phyloP scores from a whole-genome alignment of 2,113 vertebrate genomes.

The Diadophis punctatus region DNA sequence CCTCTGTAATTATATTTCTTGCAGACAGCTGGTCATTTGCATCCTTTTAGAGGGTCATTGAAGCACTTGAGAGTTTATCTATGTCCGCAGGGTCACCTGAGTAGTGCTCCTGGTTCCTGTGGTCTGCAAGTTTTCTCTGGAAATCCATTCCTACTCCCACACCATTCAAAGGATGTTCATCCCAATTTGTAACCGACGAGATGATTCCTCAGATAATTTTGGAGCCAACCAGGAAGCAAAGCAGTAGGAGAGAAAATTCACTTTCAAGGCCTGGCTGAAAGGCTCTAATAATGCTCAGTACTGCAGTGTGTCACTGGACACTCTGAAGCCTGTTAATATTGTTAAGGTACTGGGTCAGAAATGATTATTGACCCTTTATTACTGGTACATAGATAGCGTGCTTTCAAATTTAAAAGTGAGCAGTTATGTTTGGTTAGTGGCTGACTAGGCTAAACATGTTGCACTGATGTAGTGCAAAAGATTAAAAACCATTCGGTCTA shows the following conservation, averaged over 20 bases:
- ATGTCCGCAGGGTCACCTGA: too few species aligned
- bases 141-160: too few species aligned
- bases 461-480: neutral
- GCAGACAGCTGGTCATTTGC: too few species aligned
- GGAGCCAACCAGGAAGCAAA: neutral
- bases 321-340: neutral
- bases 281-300: neutral
- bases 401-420: neutral
- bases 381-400: neutral
- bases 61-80: too few species aligned
- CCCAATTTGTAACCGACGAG: neutral
- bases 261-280: neutral
- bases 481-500: neutral
- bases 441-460: neutral
- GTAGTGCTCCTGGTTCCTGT: too few species aligned
- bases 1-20: too few species aligned
- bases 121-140: too few species aligned
- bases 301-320: neutral
- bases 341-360: neutral
- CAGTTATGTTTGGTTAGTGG: neutral
- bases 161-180: neutral
- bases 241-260: neutral
- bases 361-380: neutral
- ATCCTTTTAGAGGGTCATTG: too few species aligned
- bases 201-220: neutral